These are phyloP conservation scores for Alviniconcha strummeri DNA, from an alignment of 2,888 invertebrate genomes.

Conservation along the genomic window DNA sequence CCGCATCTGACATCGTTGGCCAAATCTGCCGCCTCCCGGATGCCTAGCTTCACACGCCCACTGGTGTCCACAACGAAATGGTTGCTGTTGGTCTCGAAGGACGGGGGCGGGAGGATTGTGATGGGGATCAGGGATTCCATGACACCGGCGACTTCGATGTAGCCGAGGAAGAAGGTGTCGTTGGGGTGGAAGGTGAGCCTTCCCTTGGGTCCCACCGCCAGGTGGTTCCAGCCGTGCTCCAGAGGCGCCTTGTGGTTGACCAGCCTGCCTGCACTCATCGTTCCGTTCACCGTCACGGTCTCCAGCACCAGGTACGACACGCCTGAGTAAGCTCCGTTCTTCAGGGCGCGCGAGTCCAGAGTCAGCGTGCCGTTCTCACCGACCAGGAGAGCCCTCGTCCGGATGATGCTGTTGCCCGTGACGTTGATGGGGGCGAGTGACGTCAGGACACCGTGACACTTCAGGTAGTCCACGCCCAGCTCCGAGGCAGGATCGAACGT, in stretches of 20 bases:
- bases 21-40: neutral
- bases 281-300: constrained; percentile 45
- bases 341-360: constrained; percentile 46
- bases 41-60: constrained; percentile 15
- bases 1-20: constrained; percentile 24
- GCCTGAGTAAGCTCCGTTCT: constrained; percentile 40
- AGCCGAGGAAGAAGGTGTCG: constrained; percentile 39
- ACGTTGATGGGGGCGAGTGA: constrained; percentile 44
- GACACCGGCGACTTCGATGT: constrained; percentile 26
- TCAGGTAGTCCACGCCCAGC: constrained; percentile 42
- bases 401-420: constrained; percentile 39
- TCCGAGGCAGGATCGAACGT: constrained; percentile 44
- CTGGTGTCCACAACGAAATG: constrained; percentile 23
- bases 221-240: constrained; percentile 47
- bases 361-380: constrained; percentile 46
- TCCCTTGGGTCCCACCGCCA: constrained; percentile 45
- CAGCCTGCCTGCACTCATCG: constrained; percentile 43
- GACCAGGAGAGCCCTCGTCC: constrained; percentile 41
- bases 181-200: constrained; percentile 46
- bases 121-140: constrained; percentile 22
- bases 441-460: constrained; percentile 46
- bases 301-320: constrained; percentile 45
- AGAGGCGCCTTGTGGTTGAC: constrained; percentile 37
- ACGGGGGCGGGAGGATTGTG: constrained; percentile 18
- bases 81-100: neutral